Evolutionary conservation across 2,888 invertebrate species (phyloP).

Genomic region (Athetis lepigone): DNA sequence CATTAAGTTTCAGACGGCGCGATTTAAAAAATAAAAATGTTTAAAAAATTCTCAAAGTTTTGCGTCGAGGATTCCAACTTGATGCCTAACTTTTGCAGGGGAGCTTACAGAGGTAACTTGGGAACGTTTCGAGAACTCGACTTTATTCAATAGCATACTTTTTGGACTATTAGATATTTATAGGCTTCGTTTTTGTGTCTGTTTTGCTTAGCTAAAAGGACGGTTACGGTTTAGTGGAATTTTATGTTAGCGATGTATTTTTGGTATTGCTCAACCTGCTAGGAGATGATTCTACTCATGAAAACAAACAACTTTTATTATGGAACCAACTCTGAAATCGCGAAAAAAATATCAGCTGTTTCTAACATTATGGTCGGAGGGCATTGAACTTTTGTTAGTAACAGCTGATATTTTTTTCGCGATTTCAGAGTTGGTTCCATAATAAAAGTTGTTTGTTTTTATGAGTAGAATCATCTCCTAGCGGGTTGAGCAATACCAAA

Average conservation of each 20-base stretch:
- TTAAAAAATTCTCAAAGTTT: constrained; percentile 80
- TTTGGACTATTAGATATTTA: constrained; percentile 69
- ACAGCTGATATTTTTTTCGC: too few relatives aligned
- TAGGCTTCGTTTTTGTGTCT: not conserved
- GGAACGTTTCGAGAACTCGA: constrained; percentile 71
- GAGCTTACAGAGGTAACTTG: constrained; percentile 77
- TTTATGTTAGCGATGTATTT: not conserved
- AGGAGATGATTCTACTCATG: too few relatives aligned
- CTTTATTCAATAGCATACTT: constrained; percentile 78
- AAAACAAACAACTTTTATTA: too few relatives aligned
- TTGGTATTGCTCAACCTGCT: too few relatives aligned
- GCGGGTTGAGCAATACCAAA: too few relatives aligned
- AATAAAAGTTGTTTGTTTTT: too few relatives aligned
- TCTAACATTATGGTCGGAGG: too few relatives aligned
- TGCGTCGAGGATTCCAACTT: constrained; percentile 72
- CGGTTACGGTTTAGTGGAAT: not conserved
- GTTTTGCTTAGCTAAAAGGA: not conserved
- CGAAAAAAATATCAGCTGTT: too few relatives aligned
- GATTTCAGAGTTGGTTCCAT: too few relatives aligned
- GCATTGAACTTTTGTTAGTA: too few relatives aligned
- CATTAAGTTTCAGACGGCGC: constrained; percentile 66
- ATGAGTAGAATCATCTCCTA: too few relatives aligned
- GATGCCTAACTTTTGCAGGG: constrained; percentile 72
- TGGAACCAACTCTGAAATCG: too few relatives aligned
- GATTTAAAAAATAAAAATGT: constrained; percentile 81